phyloP scores from a whole-genome alignment of 2,797 vertebrate genomes.

The Crypturellus tataupa region DNA sequence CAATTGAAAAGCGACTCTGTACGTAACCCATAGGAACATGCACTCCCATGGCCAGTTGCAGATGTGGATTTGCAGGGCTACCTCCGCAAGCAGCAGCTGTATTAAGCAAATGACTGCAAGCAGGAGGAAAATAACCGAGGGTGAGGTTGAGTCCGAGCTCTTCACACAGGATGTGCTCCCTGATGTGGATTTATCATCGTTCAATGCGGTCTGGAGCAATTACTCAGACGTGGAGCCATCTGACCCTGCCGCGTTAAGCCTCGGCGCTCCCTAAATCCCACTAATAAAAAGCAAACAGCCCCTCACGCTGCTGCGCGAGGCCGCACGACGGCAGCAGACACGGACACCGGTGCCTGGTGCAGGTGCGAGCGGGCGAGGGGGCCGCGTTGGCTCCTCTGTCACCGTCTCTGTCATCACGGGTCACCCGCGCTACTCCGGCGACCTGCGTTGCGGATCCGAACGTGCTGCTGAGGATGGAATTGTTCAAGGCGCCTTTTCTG shows the following conservation, averaged over 20 bases:
- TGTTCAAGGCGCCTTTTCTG: constrained; percentile 67
- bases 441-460: constrained; percentile 73
- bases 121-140: not conserved
- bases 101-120: not conserved
- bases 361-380: constrained; percentile 11
- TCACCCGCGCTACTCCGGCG: constrained; percentile 73
- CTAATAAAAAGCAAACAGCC: constrained; percentile 29
- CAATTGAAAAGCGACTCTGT: not conserved
- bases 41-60: not conserved
- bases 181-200: not conserved
- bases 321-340: too few relatives aligned
- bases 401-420: constrained; percentile 77
- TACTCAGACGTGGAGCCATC: not conserved
- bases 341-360: not conserved
- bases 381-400: constrained; percentile 78
- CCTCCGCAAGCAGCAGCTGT: not conserved
- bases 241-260: not conserved
- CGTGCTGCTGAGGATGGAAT: constrained; percentile 68
- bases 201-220: not conserved
- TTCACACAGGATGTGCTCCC: not conserved
- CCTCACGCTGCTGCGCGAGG: not conserved
- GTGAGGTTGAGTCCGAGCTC: not conserved
- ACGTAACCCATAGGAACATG: rapidly evolving
- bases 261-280: not conserved
- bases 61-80: not conserved